A percentile compares a stretch with the other conserved stretches of the same genome.
These are phyloP conservation scores for Leucoraja ocellata DNA, from an alignment of 2,797 vertebrate species.

Conservation along the genomic window DNA sequence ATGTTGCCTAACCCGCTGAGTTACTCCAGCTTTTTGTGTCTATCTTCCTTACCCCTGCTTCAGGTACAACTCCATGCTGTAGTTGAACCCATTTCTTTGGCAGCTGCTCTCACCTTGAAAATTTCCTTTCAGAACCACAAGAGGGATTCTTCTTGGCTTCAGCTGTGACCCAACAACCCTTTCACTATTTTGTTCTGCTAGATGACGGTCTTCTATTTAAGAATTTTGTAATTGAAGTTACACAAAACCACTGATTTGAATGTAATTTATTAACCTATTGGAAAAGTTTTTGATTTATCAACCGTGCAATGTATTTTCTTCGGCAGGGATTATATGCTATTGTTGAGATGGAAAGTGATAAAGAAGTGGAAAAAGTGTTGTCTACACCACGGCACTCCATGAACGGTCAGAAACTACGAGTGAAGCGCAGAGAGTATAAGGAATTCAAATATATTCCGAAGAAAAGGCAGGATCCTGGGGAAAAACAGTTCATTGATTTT, in stretches of 20 bases:
- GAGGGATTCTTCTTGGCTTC: no score
- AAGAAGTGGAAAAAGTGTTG: constrained; percentile 55
- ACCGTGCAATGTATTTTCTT: no score
- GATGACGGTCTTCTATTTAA: not conserved
- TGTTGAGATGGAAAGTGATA: constrained; percentile 65
- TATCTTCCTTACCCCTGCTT: no score
- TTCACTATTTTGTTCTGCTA: not conserved
- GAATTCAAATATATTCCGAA: constrained; percentile 67
- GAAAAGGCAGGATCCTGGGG: constrained; percentile 51
- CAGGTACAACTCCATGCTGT: no score
- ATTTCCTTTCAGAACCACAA: no score
- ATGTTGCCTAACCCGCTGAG: no score
- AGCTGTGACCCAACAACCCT: not conserved
- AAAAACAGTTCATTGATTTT: constrained; percentile 53
- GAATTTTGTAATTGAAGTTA: not conserved
- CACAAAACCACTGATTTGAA: not conserved
- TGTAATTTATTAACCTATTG: not conserved
- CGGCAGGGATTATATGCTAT: constrained; percentile 80
- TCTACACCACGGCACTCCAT: constrained; percentile 62
- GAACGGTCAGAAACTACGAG: constrained; percentile 62
- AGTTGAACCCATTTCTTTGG: no score
- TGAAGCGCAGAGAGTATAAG: constrained; percentile 77
- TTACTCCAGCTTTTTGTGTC: no score
- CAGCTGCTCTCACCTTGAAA: no score
- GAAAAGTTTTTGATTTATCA: not conserved